Evolutionary conservation across 2,113 vertebrate genomes (phyloP).

Genomic region (Setophaga coronata): DNA sequence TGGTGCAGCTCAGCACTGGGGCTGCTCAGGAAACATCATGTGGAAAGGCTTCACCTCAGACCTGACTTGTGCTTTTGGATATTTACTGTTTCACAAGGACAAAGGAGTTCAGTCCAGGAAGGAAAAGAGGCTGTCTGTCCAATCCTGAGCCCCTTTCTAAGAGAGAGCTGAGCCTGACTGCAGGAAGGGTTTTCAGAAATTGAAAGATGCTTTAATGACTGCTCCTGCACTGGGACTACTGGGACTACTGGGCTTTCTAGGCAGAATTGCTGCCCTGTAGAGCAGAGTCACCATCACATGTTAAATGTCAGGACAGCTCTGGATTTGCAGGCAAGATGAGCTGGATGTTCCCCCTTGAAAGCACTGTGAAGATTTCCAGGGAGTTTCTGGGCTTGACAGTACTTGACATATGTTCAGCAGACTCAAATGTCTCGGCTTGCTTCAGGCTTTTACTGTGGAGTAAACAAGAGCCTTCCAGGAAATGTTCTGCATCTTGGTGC

Average conservation of each 20-base stretch:
- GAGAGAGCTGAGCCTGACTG: background rate
- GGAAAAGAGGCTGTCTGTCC: background rate
- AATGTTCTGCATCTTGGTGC: background rate
- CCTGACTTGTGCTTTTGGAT: background rate
- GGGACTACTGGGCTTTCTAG: background rate
- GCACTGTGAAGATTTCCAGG: background rate
- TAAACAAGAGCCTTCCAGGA: constrained; percentile 14
- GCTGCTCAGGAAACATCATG: background rate
- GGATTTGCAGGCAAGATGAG: background rate
- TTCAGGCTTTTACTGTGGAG: background rate
- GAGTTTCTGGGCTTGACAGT: background rate
- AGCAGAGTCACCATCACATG: background rate
- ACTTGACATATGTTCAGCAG: background rate
- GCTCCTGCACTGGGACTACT: background rate
- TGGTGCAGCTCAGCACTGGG: background rate
- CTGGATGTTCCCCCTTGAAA: background rate
- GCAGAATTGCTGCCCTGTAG: background rate
- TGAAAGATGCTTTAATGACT: background rate
- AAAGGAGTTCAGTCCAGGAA: rapidly evolving
- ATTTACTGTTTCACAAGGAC: background rate
- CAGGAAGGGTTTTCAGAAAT: background rate
- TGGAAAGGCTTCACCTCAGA: background rate
- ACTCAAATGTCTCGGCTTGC: background rate
- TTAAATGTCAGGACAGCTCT: background rate
- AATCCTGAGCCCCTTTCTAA: background rate